Evolutionary conservation across 2,888 invertebrate genomes (phyloP).

Genomic region (Vandiemenella viatica): DNA sequence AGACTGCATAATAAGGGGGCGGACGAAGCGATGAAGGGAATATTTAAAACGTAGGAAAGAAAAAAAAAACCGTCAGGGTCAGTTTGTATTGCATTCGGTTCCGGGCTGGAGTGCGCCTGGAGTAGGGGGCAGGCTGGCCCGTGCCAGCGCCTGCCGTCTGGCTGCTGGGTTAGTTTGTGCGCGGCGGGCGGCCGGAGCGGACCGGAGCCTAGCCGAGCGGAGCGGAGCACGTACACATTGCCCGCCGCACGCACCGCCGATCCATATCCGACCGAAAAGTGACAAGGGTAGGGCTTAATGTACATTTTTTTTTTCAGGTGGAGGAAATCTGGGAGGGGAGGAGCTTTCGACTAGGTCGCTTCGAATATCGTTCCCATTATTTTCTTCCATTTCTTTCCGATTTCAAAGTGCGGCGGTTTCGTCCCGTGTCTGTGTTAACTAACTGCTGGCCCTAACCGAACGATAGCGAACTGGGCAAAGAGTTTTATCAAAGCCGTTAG

Average conservation of each 20-base stretch:
- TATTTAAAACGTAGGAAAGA: background rate
- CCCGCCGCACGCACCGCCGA: conserved; percentile 5
- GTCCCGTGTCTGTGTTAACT: no score
- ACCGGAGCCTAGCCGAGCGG: no score
- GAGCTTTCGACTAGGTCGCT: conserved; percentile 1
- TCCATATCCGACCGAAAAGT: conserved; percentile 11
- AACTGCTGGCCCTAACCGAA: no score
- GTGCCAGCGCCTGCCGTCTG: background rate
- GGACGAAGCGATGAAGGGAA: background rate
- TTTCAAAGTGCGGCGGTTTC: no score
- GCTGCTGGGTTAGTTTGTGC: background rate
- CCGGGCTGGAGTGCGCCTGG: background rate
- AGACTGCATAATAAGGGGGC: conserved; percentile 1
- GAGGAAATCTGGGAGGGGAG: conserved; percentile 4
- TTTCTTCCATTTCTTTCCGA: no score
- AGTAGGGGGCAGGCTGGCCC: background rate
- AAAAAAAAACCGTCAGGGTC: conserved; percentile 11
- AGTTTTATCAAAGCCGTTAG: no score
- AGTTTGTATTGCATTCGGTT: conserved; percentile 6
- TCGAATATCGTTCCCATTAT: no score
- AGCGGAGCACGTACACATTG: no score
- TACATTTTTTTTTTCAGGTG: conserved; percentile 7
- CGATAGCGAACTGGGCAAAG: no score
- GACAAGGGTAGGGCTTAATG: conserved; percentile 8
- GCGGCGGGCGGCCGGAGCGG: background rate